A percentile compares a stretch with the other conserved stretches of the same genome.
Conservation (phyloP, 2,797 vertebrate genomes). For the Petrocephalus schoutedeni region DNA sequence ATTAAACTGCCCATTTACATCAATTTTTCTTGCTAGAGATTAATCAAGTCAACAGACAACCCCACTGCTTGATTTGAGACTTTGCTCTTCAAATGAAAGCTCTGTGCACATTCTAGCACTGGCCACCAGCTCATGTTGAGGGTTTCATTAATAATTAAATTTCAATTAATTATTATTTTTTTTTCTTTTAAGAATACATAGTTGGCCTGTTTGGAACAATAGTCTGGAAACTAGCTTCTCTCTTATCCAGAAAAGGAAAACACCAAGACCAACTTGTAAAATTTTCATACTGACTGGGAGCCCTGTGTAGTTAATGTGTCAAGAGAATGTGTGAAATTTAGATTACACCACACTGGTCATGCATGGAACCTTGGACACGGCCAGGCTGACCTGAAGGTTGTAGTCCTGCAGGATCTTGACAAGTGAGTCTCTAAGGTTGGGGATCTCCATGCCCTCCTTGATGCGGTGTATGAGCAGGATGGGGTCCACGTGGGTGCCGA, state of each 20-base stretch:
- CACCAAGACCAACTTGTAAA: too few relatives aligned
- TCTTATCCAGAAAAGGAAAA: too few relatives aligned
- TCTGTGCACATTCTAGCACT: neutral
- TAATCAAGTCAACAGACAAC: too few relatives aligned
- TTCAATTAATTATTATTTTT: neutral
- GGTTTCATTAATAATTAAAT: neutral
- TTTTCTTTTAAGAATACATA: neutral
- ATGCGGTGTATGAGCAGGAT: conserved; percentile 94
- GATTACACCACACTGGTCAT: neutral
- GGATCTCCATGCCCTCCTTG: conserved; percentile 98
- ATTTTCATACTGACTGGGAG: too few relatives aligned
- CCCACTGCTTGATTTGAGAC: too few relatives aligned
- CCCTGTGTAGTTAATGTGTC: too few relatives aligned
- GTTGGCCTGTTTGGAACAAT: too few relatives aligned
- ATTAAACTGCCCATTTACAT: too few relatives aligned
- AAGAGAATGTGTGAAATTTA: neutral
- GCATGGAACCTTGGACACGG: neutral
- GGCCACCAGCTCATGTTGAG: neutral
- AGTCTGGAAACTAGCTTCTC: too few relatives aligned
- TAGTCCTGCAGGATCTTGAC: conserved; percentile 99
- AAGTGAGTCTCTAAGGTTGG: conserved; percentile 90
- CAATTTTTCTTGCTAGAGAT: too few relatives aligned
- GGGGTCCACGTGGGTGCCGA: conserved; percentile 94
- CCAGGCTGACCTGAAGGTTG: conserved; percentile 80
- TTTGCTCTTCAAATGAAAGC: neutral